Base-by-base conservation (phyloP, 2,113 vertebrate genomes). In the Dendropsophus ebraccatus region DNA sequence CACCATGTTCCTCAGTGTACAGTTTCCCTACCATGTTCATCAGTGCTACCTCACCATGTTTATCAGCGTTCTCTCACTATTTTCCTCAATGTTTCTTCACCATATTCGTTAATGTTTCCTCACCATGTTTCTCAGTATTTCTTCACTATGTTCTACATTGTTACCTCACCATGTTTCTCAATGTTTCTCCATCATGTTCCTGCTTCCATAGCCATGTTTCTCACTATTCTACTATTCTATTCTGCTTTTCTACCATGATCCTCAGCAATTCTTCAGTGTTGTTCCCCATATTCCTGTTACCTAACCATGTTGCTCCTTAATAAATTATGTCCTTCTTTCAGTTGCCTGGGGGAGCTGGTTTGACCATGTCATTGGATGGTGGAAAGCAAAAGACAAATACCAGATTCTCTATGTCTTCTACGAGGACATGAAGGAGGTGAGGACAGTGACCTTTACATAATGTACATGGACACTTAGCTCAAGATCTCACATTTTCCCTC, bases 341-440 rank as follows among this genome's bases (percentile, higher is more conserved):
- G 95, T 95, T 81, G 70, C 92, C 2, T 95, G 94, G 94, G 94
- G 93, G 0, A 93, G 93, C 88, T 96, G 95, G 94, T 91, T 94
- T 45, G 90, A 95, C 83, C 94, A 95, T 0, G 93, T 95, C 30
- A 94, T 92, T 88, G 94, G 92, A 88, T 95, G 94, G 94, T 95
- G 95, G 93, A 90, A 92, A 3, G 89, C 86, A 11, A 95, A 92
- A 88, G 90, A 94, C 12, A 88, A 92, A 2, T 90, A 95, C 32
- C 89, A 1, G 41, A 91, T 96, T 76, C 93, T 95, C 75, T 95
- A 93, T 14, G 90, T 95, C 67, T 94, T 95, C 91, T 94, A 92
- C 30, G 93, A 94, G 88, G 94, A 95, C 25, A 91, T 93, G 88
- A 94, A 94, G 19, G 92, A 95, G 92, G 94, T 94, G 87, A 93